Conservation (phyloP, 2,888 invertebrate species). For the Agapostemon virescens region DNA sequence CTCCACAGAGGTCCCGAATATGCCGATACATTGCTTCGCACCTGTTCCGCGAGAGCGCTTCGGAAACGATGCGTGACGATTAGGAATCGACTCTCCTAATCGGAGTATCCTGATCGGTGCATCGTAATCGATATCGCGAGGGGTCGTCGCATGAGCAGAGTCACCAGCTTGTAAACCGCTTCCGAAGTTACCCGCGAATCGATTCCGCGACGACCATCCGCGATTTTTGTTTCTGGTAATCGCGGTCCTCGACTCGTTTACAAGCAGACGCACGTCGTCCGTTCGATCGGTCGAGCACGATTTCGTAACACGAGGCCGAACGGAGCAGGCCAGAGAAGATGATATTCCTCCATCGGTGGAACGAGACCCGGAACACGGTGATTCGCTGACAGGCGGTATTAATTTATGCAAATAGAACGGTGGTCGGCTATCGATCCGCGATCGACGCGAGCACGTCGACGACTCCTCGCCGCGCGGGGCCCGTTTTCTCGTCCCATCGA, state of each 20-base stretch:
- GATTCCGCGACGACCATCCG: background rate
- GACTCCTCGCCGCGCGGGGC: conserved; percentile 10
- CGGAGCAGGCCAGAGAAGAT: background rate
- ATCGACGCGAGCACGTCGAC: conserved; percentile 54
- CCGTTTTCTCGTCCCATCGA: conserved; percentile 24
- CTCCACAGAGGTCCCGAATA: no score
- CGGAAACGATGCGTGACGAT: background rate
- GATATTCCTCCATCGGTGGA: background rate
- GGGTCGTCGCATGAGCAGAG: background rate
- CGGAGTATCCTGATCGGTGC: no score
- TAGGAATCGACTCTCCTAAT: no score
- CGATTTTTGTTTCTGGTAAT: background rate
- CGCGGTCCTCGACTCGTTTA: background rate
- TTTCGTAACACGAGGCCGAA: background rate
- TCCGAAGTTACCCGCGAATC: background rate
- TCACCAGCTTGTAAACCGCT: background rate
- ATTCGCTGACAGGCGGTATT: conserved; percentile 41
- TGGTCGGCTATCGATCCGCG: conserved; percentile 58
- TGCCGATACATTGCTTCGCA: no score
- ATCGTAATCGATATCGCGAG: background rate
- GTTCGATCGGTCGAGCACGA: background rate
- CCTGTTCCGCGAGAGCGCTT: no score
- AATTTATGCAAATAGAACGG: conserved; percentile 73
- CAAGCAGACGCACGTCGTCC: background rate
- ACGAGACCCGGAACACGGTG: conserved; percentile 22